phyloP scores from a whole-genome alignment of 2,888 invertebrate genomes.

The Drosophila mayaguana region DNA sequence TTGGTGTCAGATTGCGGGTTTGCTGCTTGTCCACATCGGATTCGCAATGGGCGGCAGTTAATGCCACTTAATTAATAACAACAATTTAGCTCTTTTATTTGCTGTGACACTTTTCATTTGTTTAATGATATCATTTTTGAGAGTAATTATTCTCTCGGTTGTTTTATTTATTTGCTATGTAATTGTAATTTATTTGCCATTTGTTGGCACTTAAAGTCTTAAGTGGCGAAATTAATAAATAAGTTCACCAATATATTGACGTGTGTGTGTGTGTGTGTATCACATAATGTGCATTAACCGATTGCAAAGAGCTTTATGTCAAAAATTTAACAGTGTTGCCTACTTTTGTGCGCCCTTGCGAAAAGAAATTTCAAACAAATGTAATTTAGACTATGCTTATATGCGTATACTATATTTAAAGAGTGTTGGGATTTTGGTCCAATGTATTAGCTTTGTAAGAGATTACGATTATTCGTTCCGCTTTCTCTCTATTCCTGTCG shows the following conservation, averaged over 20 bases:
- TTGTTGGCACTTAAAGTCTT: constrained; percentile 62
- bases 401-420: too few relatives aligned
- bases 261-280: not conserved
- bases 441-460: too few relatives aligned
- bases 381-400: too few relatives aligned
- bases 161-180: constrained; percentile 32
- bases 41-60: constrained; percentile 43
- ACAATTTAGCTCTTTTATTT: constrained; percentile 53
- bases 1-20: constrained; percentile 11
- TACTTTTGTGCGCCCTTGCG: constrained; percentile 11
- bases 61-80: constrained; percentile 75
- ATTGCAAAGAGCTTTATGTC: constrained; percentile 34
- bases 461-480: too few relatives aligned
- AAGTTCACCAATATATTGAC: constrained; percentile 9
- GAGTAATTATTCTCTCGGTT: constrained; percentile 14
- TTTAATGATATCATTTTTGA: constrained; percentile 52
- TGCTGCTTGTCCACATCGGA: constrained; percentile 18
- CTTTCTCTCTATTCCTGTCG: too few relatives aligned
- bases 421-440: too few relatives aligned
- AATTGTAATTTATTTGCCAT: constrained; percentile 62
- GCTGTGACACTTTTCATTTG: constrained; percentile 49
- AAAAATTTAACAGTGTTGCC: constrained; percentile 29
- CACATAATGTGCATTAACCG: constrained; percentile 39
- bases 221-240: constrained; percentile 65
- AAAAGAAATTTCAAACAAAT: not conserved